Base-by-base conservation (phyloP, 2,888 invertebrate genomes). In the Protonemura montana region DNA sequence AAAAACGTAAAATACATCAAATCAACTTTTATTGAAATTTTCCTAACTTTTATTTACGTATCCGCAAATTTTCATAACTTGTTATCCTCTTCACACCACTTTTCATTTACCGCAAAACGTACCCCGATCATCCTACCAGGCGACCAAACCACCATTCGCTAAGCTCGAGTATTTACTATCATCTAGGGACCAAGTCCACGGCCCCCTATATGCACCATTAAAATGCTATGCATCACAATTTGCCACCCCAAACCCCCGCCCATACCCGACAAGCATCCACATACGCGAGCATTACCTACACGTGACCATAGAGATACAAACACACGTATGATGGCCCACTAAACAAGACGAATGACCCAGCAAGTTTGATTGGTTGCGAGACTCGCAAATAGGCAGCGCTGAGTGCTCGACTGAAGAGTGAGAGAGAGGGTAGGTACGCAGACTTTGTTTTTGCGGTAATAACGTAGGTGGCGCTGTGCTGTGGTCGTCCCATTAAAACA, bases 141-240 rank as follows among this genome's bases (percentile, higher is more conserved):
- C 3, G 5, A 35, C 35, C 35, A 35, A 3, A 35, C n/a, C 35
- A 35, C 35, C 35, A 6, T 35, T n/a, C n/a, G n/a, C n/a, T n/a
- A n/a, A n/a, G n/a, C n/a, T n/a, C n/a, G n/a, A n/a, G n/a, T 59
- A 59, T 59, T 59, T 59, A 59, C 59, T 59, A 59, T 59, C 59
- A 59, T 59, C 59, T 21, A 59, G 59, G 59, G 59, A 59, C 13
- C n/a, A n/a, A n/a, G n/a, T n/a, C 59, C 59, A 2, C 59, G 3
- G 1, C 35, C 35, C 35, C 35, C 35, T 35, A 35, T 35, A 35
- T 35, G 59, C 59, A 21, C 59, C 59, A 59, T 59, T 59, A 59
- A 59, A 59, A 59, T 59, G 59, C 59, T 59, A 59, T 59, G 59
- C 59, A 59, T 59, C 59, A 59, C 59, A 59, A 59, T 59, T 59